phyloP scores from a whole-genome alignment of 2,113 vertebrate species.

The Bufo gargarizans region DNA sequence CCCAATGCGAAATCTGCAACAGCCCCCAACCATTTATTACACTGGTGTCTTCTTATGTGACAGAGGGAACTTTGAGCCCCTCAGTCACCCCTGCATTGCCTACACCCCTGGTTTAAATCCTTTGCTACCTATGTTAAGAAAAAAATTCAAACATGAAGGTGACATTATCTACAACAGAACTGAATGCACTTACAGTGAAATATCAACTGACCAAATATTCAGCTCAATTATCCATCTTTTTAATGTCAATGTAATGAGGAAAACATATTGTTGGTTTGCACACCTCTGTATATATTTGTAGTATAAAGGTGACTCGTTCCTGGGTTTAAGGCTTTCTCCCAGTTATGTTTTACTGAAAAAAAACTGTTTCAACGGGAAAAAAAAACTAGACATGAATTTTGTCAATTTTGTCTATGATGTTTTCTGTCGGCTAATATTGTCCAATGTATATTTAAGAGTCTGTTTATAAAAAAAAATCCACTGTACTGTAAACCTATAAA shows the following conservation, averaged over 20 bases:
- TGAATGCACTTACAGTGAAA: not conserved
- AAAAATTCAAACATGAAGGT: not conserved
- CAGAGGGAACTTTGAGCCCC: not conserved
- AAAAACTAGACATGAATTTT: slow-evolving; percentile 75
- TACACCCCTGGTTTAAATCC: not conserved
- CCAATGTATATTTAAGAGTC: slow-evolving; percentile 80
- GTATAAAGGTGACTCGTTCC: slow-evolving; percentile 70
- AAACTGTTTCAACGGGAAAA: slow-evolving; percentile 63
- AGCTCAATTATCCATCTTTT: not conserved
- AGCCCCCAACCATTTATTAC: not conserved
- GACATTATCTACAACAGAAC: not conserved
- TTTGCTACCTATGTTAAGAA: not conserved
- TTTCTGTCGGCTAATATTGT: slow-evolving; percentile 73
- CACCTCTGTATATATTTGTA: slow-evolving; percentile 69
- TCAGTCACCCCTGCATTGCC: not conserved
- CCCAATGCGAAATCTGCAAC: not conserved
- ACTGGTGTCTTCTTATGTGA: not conserved
- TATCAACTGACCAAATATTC: slow-evolving; percentile 19
- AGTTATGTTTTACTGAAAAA: slow-evolving; percentile 69
- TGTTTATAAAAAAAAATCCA: slow-evolving; percentile 74
- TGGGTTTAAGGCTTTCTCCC: slow-evolving; percentile 72
- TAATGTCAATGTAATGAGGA: not conserved
- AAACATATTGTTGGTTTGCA: slow-evolving; percentile 60
- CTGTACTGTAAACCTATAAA: slow-evolving; percentile 77
- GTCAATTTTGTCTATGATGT: slow-evolving; percentile 72